Percentiles rank a stretch among this genome's conserved stretches.
Conservation (phyloP, 1,140 invertebrate species). For the Drosophila malerkotliana region DNA sequence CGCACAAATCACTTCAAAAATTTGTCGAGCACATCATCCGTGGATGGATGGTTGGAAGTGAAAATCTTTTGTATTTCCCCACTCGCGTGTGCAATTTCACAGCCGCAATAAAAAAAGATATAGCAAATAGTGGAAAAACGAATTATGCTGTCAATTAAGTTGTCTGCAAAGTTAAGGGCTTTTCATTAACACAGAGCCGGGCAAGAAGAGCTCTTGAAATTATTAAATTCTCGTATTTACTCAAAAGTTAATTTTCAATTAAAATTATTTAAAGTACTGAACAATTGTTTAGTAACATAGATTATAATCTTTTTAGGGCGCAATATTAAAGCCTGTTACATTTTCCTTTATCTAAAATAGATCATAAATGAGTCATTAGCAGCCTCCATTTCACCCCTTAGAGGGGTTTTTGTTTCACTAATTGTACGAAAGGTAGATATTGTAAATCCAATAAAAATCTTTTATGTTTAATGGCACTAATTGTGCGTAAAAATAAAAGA, state of each 20-base stretch:
- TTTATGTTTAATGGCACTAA: conserved; percentile 1
- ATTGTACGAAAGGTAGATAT: conserved; percentile 19
- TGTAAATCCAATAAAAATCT: conserved; percentile 9
- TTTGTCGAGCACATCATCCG: conserved; percentile 35
- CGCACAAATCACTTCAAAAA: conserved; percentile 70
- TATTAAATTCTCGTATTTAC: conserved; percentile 19
- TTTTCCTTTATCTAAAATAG: conserved; percentile 2
- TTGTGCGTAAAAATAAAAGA: background rate
- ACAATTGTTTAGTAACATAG: background rate
- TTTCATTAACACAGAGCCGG: conserved; percentile 34
- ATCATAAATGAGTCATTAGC: background rate
- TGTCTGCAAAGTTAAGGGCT: conserved; percentile 56
- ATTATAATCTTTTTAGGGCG: background rate
- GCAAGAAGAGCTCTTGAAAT: conserved; percentile 15
- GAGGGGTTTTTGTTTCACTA: background rate
- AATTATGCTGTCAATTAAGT: conserved; percentile 48
- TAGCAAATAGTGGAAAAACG: conserved; percentile 14
- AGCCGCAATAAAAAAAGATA: conserved; percentile 13
- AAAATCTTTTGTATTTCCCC: conserved; percentile 46
- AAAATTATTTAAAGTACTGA: background rate
- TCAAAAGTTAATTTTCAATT: conserved; percentile 1
- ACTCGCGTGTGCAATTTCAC: conserved; percentile 43
- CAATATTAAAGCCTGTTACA: background rate
- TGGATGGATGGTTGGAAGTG: conserved; percentile 11
- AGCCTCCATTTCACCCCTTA: background rate